These are phyloP conservation scores for Ophioderma brevispina DNA, from an alignment of 35 echinoderm and acorn worm species.

Conservation along the genomic window DNA sequence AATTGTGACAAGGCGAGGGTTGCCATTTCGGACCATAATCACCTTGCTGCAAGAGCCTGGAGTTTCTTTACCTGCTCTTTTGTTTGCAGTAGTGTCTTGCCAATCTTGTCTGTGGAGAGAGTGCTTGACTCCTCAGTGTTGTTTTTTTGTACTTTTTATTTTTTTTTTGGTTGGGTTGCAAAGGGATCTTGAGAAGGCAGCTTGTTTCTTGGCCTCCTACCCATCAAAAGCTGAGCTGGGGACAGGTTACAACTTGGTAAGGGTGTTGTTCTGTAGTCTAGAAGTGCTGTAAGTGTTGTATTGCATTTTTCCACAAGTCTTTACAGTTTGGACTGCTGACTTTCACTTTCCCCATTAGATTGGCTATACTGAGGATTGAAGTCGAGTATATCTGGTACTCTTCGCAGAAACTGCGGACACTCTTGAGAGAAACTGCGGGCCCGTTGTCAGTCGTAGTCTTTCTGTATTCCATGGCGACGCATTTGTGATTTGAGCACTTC, in stretches of 20 bases:
- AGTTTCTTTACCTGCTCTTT: too few relatives aligned
- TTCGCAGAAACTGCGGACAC: constrained; percentile 52
- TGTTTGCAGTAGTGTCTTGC: too few relatives aligned
- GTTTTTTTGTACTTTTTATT: too few relatives aligned
- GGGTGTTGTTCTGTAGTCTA: constrained; percentile 61
- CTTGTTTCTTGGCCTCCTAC: constrained; percentile 33
- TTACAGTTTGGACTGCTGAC: constrained; percentile 72
- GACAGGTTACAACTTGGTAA: constrained; percentile 44
- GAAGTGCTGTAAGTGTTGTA: constrained; percentile 40
- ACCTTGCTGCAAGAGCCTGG: too few relatives aligned
- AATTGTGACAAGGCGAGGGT: too few relatives aligned
- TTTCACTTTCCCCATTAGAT: constrained; percentile 47
- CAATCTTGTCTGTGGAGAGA: neutral
- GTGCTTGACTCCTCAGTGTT: neutral
- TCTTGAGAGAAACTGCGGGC: constrained; percentile 63
- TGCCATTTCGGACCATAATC: too few relatives aligned
- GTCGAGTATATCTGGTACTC: constrained; percentile 48
- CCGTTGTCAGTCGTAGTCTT: too few relatives aligned
- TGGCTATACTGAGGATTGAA: constrained; percentile 38
- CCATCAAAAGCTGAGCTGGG: constrained; percentile 64
- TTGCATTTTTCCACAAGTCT: constrained; percentile 47
- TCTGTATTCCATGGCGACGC: constrained; percentile 24
- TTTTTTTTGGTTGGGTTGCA: too few relatives aligned
- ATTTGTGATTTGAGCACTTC: constrained; percentile 57
- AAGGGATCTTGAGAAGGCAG: constrained; percentile 24